Conservation (phyloP, 2,888 invertebrate genomes). For the Erebia epiphron region DNA sequence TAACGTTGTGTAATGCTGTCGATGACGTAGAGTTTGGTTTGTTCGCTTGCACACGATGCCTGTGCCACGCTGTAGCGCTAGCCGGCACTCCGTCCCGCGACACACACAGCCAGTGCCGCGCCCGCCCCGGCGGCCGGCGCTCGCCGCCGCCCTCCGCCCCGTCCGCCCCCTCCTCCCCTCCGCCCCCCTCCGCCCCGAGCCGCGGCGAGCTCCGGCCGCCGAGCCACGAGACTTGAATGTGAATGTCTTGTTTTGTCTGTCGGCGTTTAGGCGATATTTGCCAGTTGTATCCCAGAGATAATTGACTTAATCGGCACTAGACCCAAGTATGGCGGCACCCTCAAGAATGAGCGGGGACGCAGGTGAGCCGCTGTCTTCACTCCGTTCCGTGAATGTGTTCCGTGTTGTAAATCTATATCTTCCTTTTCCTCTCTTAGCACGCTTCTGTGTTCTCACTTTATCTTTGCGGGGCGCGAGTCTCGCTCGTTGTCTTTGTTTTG, state of each 20-base stretch:
- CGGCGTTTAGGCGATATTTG: constrained; percentile 98
- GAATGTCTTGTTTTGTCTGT: constrained; percentile 85
- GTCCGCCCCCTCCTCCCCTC: constrained; percentile 47
- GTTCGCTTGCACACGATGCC: constrained; percentile 84
- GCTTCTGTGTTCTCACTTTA: constrained; percentile 84
- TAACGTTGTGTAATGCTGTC: constrained; percentile 83
- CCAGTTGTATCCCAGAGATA: constrained; percentile 99
- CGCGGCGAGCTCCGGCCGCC: constrained; percentile 19
- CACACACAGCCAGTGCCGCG: constrained; percentile 82
- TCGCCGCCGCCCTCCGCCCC: constrained; percentile 48
- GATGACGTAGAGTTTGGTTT: constrained; percentile 83
- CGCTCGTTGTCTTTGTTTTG: constrained; percentile 79
- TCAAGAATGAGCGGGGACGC: constrained; percentile 99
- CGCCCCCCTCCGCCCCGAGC: constrained; percentile 53
- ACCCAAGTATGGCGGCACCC: constrained; percentile 99
- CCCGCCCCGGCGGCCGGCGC: constrained; percentile 51
- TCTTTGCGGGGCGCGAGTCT: constrained; percentile 80
- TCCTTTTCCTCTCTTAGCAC: constrained; percentile 83
- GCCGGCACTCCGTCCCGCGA: constrained; percentile 79
- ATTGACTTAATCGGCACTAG: constrained; percentile 99
- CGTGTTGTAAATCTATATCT: constrained; percentile 82
- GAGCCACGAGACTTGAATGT: constrained; percentile 72
- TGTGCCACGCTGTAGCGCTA: constrained; percentile 84
- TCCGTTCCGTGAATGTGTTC: constrained; percentile 84
- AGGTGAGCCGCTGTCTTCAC: constrained; percentile 93